Conservation (phyloP, 2,888 invertebrate species). For the Laothoe populi region DNA sequence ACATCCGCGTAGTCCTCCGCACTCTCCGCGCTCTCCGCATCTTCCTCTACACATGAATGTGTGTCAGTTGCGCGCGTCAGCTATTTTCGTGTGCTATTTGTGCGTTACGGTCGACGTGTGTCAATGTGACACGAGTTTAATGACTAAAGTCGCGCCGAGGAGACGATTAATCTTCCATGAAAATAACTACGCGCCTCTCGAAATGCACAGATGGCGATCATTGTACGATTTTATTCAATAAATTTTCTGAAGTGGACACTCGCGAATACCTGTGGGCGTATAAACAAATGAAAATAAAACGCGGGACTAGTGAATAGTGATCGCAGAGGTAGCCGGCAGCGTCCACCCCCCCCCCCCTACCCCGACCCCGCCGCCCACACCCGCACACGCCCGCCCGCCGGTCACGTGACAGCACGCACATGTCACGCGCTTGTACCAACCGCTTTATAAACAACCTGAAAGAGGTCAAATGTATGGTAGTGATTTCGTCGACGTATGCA, state of each 20-base stretch:
- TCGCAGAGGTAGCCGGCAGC: neutral
- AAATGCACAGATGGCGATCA: constrained; percentile 37
- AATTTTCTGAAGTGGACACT: constrained; percentile 1
- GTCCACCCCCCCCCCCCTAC: neutral
- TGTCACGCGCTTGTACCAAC: neutral
- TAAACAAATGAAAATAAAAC: constrained; percentile 19
- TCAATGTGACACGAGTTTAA: constrained; percentile 50
- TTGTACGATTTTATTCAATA: constrained; percentile 1
- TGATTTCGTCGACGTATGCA: too few relatives aligned
- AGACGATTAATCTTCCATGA: constrained; percentile 52
- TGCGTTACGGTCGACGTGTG: constrained; percentile 31
- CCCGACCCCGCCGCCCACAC: neutral
- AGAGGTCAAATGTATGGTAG: neutral
- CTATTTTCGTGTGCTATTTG: constrained; percentile 66
- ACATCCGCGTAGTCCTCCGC: neutral
- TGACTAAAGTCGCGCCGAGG: constrained; percentile 53
- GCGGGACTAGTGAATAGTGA: neutral
- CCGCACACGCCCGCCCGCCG: too few relatives aligned
- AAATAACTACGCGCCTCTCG: constrained; percentile 43
- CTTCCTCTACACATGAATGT: constrained; percentile 40
- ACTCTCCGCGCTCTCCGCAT: neutral
- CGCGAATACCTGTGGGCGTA: neutral
- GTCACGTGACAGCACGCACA: neutral
- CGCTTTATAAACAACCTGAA: neutral
- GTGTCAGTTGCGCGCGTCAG: constrained; percentile 69